phyloP scores from a whole-genome alignment of 2,797 vertebrate species.

The Gambelia wislizenii region DNA sequence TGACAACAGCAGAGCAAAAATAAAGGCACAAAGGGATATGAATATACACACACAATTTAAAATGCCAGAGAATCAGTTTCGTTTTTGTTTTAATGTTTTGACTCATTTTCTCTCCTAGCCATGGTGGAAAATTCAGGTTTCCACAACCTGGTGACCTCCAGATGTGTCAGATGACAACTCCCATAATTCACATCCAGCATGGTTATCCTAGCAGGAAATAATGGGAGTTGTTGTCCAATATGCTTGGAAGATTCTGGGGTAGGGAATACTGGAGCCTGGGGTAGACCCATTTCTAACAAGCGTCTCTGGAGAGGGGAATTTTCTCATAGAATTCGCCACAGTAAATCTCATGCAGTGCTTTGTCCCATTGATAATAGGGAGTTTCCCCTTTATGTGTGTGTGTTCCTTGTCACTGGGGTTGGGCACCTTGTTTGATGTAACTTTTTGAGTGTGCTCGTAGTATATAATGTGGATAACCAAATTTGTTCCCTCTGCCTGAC shows the following conservation, averaged over 20 bases:
- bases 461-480: conserved; percentile 62
- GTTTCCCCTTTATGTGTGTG: conserved; percentile 54
- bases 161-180: no score
- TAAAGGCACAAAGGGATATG: conserved; percentile 20
- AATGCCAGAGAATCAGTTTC: conserved; percentile 68
- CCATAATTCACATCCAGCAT: not conserved
- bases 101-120: conserved; percentile 51
- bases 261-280: not conserved
- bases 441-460: conserved; percentile 68
- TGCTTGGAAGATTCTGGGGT: not conserved
- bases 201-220: no score
- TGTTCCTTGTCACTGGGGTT: conserved; percentile 68
- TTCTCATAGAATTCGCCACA: conserved; percentile 74
- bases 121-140: not conserved
- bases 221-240: not conserved
- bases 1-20: conserved; percentile 61
- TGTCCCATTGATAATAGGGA: conserved; percentile 71
- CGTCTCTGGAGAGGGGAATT: conserved; percentile 72
- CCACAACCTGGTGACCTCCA: not conserved
- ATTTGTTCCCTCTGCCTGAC: not conserved
- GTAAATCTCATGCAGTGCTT: conserved; percentile 76
- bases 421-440: conserved; percentile 71
- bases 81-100: conserved; percentile 21
- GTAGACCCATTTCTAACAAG: no score
- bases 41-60: conserved; percentile 48